Evolutionary conservation across 1,140 invertebrate species (phyloP), one percentile per base, ranked within the genome.

Genomic region (Macrobrachium nipponense): DNA sequence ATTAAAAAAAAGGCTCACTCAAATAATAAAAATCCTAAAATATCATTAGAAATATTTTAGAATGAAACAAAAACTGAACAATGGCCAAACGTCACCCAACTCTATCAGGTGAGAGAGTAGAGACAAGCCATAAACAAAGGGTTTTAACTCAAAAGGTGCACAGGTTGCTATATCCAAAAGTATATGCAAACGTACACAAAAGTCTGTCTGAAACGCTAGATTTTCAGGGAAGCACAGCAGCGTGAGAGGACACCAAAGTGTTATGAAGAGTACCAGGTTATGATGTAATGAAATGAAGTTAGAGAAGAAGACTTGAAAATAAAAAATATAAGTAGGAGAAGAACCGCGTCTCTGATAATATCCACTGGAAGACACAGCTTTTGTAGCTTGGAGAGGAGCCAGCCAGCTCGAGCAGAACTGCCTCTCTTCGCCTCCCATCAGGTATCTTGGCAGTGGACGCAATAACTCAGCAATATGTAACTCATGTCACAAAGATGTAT

Each of bases 121-220:
- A 86, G 84, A 86, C 77, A 62, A 72, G 36, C 77, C 23, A 61
- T 59, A 61, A 27, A 66, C 11, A 80, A 20, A 59, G 59, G 60
- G 60, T 66, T 62, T 18, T 86, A 80, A 80, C n/a, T 79, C 61
- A 82, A 60, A 80, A 44, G 66, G 66, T 86, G 84, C 84, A 86
- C 84, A 80, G 78, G 23, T 79, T 86, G 84, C 78, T 72, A 86
- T 86, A 86, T 86, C 23, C 36, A 77, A 80, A 20, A 62, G 75
- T 80, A 86, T 86, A 86, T 86, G 77, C 84, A 80, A 86, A 75
- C n/a, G 84, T 86, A 76, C 84, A 86, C 77, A 70, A 68, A 68
- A 23, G 27, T 58, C 72, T 7, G 51, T n/a, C 61, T 44, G n/a
- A 76, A 60, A 27, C 43, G 72, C 64, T 43, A 27, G 60, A 51